These are phyloP conservation scores for Heteromormyrus szaboi DNA, from an alignment of 2,797 vertebrate genomes.

Conservation along the genomic window DNA sequence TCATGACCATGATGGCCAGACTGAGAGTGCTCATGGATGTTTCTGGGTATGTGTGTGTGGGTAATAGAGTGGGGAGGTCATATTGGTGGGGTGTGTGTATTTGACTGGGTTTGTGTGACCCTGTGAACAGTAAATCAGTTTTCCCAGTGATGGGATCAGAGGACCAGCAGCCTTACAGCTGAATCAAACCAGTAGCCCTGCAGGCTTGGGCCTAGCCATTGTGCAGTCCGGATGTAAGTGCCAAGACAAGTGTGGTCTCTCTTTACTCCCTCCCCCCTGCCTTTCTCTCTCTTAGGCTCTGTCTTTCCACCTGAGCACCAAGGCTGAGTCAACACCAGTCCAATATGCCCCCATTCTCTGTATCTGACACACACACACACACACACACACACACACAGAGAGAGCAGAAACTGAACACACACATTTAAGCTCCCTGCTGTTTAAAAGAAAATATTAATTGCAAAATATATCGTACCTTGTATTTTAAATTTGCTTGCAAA, in stretches of 20 bases:
- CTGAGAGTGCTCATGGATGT: not conserved
- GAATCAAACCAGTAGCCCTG: not conserved
- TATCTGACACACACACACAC: not conserved
- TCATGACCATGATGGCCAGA: not conserved
- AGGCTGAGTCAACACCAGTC: not conserved
- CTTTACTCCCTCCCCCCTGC: not conserved
- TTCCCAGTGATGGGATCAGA: not conserved
- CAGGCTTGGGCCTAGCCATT: not conserved
- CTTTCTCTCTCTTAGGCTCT: not conserved
- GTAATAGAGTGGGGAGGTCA: not conserved
- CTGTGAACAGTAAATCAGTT: not conserved
- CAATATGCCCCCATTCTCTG: not conserved
- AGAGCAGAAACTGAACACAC: slow-evolving; percentile 11
- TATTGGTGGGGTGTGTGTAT: not conserved
- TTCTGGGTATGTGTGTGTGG: not conserved
- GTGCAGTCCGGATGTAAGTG: not conserved
- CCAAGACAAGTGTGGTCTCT: not conserved
- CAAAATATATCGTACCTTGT: not conserved
- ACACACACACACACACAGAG: not conserved
- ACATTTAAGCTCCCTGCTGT: not conserved
- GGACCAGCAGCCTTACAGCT: not conserved
- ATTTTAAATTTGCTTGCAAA: not conserved
- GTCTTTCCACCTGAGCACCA: not conserved
- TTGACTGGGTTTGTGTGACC: not conserved
- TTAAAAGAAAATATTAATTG: not conserved